Base-by-base conservation (phyloP, 1,140 invertebrate species). In the Callitettix versicolor region DNA sequence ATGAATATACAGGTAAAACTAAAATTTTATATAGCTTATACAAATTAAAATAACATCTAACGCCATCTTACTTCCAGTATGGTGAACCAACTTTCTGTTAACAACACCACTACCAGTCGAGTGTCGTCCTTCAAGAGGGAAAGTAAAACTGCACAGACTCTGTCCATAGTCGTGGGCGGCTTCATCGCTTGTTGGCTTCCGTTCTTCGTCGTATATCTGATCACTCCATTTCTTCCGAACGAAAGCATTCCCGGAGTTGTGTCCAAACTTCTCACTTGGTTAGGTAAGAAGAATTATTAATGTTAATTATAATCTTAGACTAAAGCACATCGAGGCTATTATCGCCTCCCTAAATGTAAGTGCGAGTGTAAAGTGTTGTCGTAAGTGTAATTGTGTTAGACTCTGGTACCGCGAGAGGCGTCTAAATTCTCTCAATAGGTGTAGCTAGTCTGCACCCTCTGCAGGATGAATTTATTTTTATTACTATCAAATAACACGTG, bases 161-260 rank as follows among this genome's bases (percentile, higher is more conserved):
- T 95, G 24, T 90, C 88, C 9, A 81, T 95, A 21, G 91, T 95
- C 1, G 90, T 95, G 21, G 91, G 91, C 4, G 89, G 88, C 6
- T 95, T 95, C 66, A 81, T 95, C 5, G 79, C 88, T 2, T 95
- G 91, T 60, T 93, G 89, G 89, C 68, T 88, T 38, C 88, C 88
- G 6, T 92, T 93, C 69, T 96, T 95, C 69, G 76, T 89, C 0
- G 82, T 88, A 38, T 94, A 94, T 64, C 68, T 94, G 6, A 71
- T 87, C 2, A 86, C 82, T 9, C 85, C 88, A 1, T 91, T 91
- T 63, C 58, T 78, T 22, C 73, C 76, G 0, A 70, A 60, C 2
- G 67, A 68, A n/a, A 75, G 77, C 38, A 73, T 77, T 1, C 67
- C 70, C 7, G 50, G 71, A 7, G 56, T 70, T 17, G 71, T 91